Conservation (phyloP, 2,113 vertebrate genomes). For the Rhineura floridana region DNA sequence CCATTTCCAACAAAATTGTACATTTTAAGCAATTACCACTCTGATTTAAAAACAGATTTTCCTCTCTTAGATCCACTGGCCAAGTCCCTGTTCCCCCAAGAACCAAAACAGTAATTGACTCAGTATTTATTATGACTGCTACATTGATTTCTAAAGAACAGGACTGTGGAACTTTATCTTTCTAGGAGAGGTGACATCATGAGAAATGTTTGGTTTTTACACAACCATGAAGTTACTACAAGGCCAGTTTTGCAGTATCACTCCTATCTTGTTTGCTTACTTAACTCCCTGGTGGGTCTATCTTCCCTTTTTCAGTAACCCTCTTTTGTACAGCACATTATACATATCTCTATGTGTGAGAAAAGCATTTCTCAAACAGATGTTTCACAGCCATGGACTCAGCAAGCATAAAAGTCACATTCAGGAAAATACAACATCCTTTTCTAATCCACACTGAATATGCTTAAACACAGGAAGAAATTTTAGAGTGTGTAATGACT, state of each 20-base stretch:
- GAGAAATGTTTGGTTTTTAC: not conserved
- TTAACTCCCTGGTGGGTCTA: not conserved
- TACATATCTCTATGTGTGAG: rapidly evolving
- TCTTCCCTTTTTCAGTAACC: constrained; percentile 11
- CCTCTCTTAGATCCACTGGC: not conserved
- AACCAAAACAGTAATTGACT: constrained; percentile 27
- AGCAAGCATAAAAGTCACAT: not conserved
- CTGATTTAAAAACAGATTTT: not conserved
- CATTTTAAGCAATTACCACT: constrained; percentile 37
- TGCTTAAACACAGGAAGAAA: constrained; percentile 51
- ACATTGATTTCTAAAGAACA: not conserved
- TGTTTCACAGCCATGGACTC: constrained; percentile 28
- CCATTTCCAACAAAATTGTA: constrained; percentile 28
- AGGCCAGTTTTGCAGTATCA: not conserved
- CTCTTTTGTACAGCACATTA: not conserved
- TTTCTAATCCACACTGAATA: not conserved
- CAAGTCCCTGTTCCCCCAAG: constrained; percentile 1
- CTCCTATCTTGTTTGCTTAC: constrained; percentile 2
- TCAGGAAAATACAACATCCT: constrained; percentile 42
- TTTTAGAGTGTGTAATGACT: constrained; percentile 14
- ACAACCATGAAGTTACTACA: constrained; percentile 1
- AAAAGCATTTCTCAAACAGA: constrained; percentile 7
- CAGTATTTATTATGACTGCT: constrained; percentile 18
- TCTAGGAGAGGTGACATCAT: not conserved
- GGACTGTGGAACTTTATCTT: constrained; percentile 22